Conservation (phyloP, 2,113 vertebrate species). For the Periophthalmus modestus region DNA sequence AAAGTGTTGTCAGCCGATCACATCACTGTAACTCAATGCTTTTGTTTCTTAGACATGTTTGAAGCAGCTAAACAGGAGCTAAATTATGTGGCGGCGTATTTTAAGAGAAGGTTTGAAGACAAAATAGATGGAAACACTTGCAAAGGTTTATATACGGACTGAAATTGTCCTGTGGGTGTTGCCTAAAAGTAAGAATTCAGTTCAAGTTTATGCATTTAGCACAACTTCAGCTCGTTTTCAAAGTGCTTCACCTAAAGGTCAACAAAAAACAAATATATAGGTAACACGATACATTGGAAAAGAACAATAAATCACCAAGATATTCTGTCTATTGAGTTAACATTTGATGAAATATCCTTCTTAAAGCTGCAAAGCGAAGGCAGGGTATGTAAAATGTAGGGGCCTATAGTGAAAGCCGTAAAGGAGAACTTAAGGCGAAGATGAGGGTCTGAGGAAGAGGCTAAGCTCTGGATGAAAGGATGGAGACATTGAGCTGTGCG, state of each 20-base stretch:
- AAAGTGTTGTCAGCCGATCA: not conserved
- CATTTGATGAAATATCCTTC: not conserved
- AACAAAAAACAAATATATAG: no score
- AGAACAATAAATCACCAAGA: no score
- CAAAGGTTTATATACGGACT: not conserved
- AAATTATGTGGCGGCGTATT: no score
- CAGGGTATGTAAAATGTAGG: not conserved
- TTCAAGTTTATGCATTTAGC: no score
- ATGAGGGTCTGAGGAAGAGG: constrained; percentile 18
- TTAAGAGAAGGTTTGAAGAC: no score
- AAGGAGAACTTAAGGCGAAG: not conserved
- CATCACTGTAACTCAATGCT: not conserved
- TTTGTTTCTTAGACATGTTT: not conserved
- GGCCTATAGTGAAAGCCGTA: not conserved
- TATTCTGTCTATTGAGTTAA: not conserved
- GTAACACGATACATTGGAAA: no score
- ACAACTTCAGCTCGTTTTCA: no score
- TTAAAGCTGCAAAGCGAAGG: not conserved
- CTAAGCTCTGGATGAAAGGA: constrained; percentile 47
- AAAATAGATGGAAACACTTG: no score
- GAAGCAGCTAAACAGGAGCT: not conserved
- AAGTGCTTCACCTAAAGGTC: no score
- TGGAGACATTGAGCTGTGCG: constrained; percentile 42
- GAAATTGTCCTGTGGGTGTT: not conserved
- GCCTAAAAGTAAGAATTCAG: not conserved